Evolutionary conservation across 2,888 invertebrate genomes (phyloP), one percentile per base, ranked within the genome.

Genomic region (Ferdinandea cuprea): DNA sequence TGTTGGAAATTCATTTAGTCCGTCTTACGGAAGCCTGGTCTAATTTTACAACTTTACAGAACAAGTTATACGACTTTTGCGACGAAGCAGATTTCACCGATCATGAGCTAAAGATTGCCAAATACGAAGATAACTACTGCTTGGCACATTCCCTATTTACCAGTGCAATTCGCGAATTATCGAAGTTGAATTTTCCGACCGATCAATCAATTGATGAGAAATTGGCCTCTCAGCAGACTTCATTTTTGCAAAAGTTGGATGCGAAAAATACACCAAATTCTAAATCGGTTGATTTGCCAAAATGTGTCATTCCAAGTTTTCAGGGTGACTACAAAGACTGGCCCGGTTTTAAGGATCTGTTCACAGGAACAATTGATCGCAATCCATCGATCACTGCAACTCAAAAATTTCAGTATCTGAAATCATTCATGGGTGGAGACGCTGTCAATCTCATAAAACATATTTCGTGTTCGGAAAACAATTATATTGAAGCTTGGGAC

Each of bases 251-350:
- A 35, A 35, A 35, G n/a, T 35, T 35, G 3, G 9, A 35, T 35
- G 35, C 3, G 9, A 9, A 9, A 11, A 9, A 35, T 13, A n/a
- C 8, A 46, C 8, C 13, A 8, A 46, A 32, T 13, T 5, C 44
- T 11, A 21, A 35, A 32, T 8, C 48, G 0, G 11, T 61, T 0
- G 3, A 81, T 0, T 35, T 85, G 7, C 78, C 74, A 32, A 58
- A 68, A 50, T 74, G 81, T 54, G 32, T 54, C 32, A 85, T 85
- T 42, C 65, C 52, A 8, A 19, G 32, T 3, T 85, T 81, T 58
- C 8, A 56, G n/a, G 85, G 84, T n/a, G 40, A 68, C 5, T 85
- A 76, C 30, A 83, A 84, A 17, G 72, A 80, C 30, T 86, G 84
- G 84, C 77, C 77, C 1, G 32, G 74, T 13, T 84, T 85, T 13